Evolutionary conservation across 2,113 vertebrate genomes (phyloP), one percentile per base, ranked within the genome.

Genomic region (Turnix velox): DNA sequence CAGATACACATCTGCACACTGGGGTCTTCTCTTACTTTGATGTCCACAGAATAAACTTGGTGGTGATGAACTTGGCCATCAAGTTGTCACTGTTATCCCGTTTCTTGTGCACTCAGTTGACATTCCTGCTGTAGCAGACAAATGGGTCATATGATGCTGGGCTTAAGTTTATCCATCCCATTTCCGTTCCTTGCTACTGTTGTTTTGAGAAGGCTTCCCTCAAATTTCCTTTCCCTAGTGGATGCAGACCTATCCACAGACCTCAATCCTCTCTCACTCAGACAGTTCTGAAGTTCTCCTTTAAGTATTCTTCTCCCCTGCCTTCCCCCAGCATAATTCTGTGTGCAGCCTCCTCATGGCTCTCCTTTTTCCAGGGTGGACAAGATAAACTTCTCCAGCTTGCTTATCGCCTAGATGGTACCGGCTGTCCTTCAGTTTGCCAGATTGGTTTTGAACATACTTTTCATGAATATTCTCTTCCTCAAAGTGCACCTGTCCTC

Each of bases 41-140:
- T 31, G 39, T 31, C 19, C 72, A 48, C 39, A 48, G 27, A 82
- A 48, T 42, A 52, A 57, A 73, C 22, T 52, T n/a, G 9, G 14
- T 0, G 3, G 16, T 9, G 22, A 14, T 28, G 7, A 88, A 25
- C 25, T 61, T 45, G 12, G n/a, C 58, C 4, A 0, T 33, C 37
- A 37, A 17, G 18, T 27, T 62, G 52, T 33, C 42, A 27, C 48
- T 31, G 3, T 37, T 43, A 39, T 7, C 72, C 35, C 49, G 3
- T 31, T 75, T 35, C 77, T 59, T 62, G 69, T 35, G 30, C 37
- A 19, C 37, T 48, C 37, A 58, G 27, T 37, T 72, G 8, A 6
- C 27, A 18, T 63, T 39, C 39, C 18, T 82, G 76, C 68, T 49
- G 55, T 65, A 61, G 46, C 19, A 46, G 48, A 33, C 28, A n/a